Evolutionary conservation across 92 coral and sea anemone species (phyloP).

Genomic region (Zoanthus sociatus): DNA sequence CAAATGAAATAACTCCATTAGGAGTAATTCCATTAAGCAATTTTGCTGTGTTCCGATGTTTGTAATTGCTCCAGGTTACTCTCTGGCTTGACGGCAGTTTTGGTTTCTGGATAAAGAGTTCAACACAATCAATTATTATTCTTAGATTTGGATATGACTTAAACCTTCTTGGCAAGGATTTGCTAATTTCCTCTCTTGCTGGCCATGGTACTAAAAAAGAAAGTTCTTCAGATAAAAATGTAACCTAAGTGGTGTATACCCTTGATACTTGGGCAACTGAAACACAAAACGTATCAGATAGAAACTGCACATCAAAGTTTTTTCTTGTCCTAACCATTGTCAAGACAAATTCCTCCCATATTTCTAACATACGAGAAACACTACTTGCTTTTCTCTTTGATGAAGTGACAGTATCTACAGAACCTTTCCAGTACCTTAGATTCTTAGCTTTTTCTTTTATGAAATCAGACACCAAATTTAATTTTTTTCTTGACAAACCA

Average conservation of each 20-base stretch:
- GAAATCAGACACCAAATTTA: slow-evolving; percentile 15
- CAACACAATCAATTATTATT: slow-evolving; percentile 68
- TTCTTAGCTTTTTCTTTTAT: slow-evolving; percentile 40
- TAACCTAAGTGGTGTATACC: slow-evolving; percentile 73
- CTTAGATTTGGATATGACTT: slow-evolving; percentile 61
- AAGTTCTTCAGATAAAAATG: slow-evolving; percentile 71
- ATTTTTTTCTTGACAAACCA: slow-evolving; percentile 41
- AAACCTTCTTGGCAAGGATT: slow-evolving; percentile 59
- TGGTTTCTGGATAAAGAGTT: slow-evolving; percentile 64
- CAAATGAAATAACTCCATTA: slow-evolving; percentile 71
- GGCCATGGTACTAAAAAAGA: slow-evolving; percentile 77
- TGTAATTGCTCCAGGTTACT: slow-evolving; percentile 78
- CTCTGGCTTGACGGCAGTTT: slow-evolving; percentile 62
- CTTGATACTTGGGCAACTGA: slow-evolving; percentile 55
- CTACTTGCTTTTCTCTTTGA: slow-evolving; percentile 1
- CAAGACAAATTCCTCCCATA: slow-evolving; percentile 42
- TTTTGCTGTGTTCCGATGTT: slow-evolving; percentile 67
- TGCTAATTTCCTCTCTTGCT: slow-evolving; percentile 57
- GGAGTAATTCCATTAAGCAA: slow-evolving; percentile 75
- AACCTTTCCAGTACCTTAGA: slow-evolving; percentile 52
- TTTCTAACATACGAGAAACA: background rate
- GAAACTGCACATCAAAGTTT: slow-evolving; percentile 57
- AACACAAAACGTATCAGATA: slow-evolving; percentile 62
- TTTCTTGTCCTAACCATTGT: slow-evolving; percentile 54
- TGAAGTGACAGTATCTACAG: slow-evolving; percentile 20